These are phyloP conservation scores for Cephalopachus bancanus DNA, from an alignment of 2,797 vertebrate genomes.

Conservation along the genomic window DNA sequence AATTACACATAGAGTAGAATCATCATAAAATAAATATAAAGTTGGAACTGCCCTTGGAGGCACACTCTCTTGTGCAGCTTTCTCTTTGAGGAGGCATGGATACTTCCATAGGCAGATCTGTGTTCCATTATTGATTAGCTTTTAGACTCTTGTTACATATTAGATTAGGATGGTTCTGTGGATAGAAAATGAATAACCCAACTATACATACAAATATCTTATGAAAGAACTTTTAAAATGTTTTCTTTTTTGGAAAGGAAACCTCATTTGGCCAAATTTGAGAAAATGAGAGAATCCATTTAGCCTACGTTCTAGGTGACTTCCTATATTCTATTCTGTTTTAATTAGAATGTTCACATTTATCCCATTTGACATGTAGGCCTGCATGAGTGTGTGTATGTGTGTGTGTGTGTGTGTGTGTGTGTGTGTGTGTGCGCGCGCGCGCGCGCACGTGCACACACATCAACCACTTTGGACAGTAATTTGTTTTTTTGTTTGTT, in stretches of 20 bases:
- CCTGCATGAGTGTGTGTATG: neutral
- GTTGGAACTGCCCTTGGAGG: constrained; percentile 87
- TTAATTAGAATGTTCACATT: constrained; percentile 51
- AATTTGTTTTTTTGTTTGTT: neutral
- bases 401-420: too few relatives aligned
- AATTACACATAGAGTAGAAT: constrained; percentile 85
- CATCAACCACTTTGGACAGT: neutral
- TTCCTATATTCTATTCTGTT: constrained; percentile 3
- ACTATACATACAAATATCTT: constrained; percentile 82
- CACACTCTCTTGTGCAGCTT: constrained; percentile 77
- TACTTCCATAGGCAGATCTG: constrained; percentile 84
- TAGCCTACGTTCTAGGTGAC: constrained; percentile 11
- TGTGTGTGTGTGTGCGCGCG: too few relatives aligned
- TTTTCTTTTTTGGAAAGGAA: constrained; percentile 56
- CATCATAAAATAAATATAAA: constrained; percentile 90
- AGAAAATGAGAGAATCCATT: constrained; percentile 82
- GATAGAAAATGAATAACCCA: constrained; percentile 85
- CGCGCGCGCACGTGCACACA: too few relatives aligned
- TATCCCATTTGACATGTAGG: neutral
- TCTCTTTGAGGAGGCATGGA: constrained; percentile 82
- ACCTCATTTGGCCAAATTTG: constrained; percentile 69
- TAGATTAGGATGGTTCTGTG: constrained; percentile 86
- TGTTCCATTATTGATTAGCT: constrained; percentile 90
- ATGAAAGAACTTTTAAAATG: constrained; percentile 74
- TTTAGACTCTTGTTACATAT: constrained; percentile 89